These are phyloP conservation scores for Poecilia gillii DNA, from an alignment of 2,797 vertebrate species.

Conservation along the genomic window DNA sequence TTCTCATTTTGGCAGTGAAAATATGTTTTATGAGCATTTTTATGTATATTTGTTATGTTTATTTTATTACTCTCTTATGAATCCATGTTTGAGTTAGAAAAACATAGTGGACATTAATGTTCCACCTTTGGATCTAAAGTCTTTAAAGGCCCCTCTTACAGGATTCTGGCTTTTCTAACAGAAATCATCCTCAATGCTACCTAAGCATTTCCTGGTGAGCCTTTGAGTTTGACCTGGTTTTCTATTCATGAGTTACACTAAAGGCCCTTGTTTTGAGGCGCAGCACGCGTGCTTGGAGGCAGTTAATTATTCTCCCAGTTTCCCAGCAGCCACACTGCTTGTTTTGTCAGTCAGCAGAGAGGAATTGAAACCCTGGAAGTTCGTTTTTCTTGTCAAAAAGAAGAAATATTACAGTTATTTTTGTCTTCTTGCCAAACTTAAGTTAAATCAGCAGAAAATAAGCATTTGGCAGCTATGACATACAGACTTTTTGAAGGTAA, in stretches of 20 bases:
- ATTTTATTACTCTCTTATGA: background rate
- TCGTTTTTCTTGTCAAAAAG: background rate
- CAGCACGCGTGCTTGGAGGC: conserved; percentile 8
- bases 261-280: conserved; percentile 36
- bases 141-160: background rate
- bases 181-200: background rate
- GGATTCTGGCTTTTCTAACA: background rate
- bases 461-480: conserved; percentile 66
- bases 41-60: background rate
- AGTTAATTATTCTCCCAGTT: conserved; percentile 6
- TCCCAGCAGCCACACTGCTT: conserved; percentile 15
- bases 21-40: background rate
- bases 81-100: background rate
- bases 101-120: background rate
- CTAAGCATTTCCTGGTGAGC: background rate
- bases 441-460: background rate
- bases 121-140: background rate
- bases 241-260: conserved; percentile 25
- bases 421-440: background rate
- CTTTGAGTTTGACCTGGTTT: conserved; percentile 14
- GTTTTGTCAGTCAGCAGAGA: background rate
- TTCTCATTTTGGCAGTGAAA: background rate
- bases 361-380: background rate
- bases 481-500: conserved; percentile 80
- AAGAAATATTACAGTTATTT: background rate